Evolutionary conservation across 1,140 invertebrate genomes (phyloP).

Genomic region (Mizuhopecten yessoensis): DNA sequence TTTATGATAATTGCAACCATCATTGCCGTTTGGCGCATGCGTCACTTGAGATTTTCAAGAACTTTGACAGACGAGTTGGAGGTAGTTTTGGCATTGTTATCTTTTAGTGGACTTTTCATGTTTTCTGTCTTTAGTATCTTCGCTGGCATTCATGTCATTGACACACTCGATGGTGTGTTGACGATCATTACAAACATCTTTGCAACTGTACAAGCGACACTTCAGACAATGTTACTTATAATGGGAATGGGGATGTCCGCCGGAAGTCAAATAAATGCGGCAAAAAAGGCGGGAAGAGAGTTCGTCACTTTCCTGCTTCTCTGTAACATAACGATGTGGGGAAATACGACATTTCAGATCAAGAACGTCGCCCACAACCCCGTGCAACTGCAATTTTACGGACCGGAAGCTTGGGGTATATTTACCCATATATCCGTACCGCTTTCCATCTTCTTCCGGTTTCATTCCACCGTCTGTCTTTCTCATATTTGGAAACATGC

Average conservation of each 20-base stretch:
- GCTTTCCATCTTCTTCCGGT: constrained; percentile 76
- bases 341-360: constrained; percentile 76
- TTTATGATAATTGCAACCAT: constrained; percentile 55
- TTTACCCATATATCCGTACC: constrained; percentile 76
- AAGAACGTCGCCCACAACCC: constrained; percentile 74
- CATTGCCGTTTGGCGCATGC: constrained; percentile 87
- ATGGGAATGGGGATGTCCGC: constrained; percentile 88
- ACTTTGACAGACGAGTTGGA: constrained; percentile 93
- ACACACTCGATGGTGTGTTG: constrained; percentile 55
- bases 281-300: constrained; percentile 96
- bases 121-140: constrained; percentile 97
- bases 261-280: constrained; percentile 93
- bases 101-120: constrained; percentile 95
- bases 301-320: constrained; percentile 97
- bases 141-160: constrained; percentile 90
- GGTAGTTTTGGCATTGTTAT: constrained; percentile 94
- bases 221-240: constrained; percentile 92
- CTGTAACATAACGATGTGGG: constrained; percentile 87
- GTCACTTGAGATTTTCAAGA: constrained; percentile 93
- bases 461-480: constrained; percentile 78
- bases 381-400: constrained; percentile 75
- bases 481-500: constrained; percentile 79
- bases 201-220: constrained; percentile 94
- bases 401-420: constrained; percentile 73
- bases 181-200: constrained; percentile 72